Evolutionary conservation across 2,888 invertebrate genomes (phyloP), one percentile per base, ranked within the genome.

Genomic region (Allygus modestus): DNA sequence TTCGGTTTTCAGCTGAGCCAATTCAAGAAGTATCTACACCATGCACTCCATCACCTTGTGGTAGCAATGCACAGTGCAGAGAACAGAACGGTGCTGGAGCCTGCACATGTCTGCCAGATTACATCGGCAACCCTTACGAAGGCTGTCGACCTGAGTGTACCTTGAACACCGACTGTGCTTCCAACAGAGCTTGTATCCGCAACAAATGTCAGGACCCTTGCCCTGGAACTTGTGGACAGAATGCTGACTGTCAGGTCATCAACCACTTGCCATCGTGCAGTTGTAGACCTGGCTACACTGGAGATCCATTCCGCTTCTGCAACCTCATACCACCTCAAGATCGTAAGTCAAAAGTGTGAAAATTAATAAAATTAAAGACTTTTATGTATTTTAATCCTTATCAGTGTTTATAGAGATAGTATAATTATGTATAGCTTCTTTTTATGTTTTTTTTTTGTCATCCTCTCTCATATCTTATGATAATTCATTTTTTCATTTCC

Each of bases 41-140:
- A 0, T 96, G 96, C 88, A 91, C 92, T 85, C 95, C 95, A n/a
- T 94, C 94, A 85, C 94, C 94, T 33, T 95, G 95, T 90, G 94
- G 94, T 41, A 88, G 91, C 46, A 95, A 96, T 90, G 95, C 96
- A n/a, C 92, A 93, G 87, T 96, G 96, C 89, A 93, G 93, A 89
- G 94, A 94, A 89, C 93, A 94, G 90, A 94, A 94, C 87, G 93
- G 92, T 84, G 95, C 94, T 58, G 95, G 95, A 86, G 93, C 95
- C 69, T 96, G 96, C 89, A 92, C 93, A 87, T 95, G 95, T 89
- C 90, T 93, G 84, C 92, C 93, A 7, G 94, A 94, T 86, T 94
- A 94, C 90, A 93, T 94, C 88, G 96, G 96, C 87, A 95, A 96
- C 89, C 96, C 96, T 58, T 95, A 90, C 85, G 89, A 94, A 75